Base-by-base conservation (phyloP, 1,140 invertebrate genomes). In the Andrena cerasifolii region DNA sequence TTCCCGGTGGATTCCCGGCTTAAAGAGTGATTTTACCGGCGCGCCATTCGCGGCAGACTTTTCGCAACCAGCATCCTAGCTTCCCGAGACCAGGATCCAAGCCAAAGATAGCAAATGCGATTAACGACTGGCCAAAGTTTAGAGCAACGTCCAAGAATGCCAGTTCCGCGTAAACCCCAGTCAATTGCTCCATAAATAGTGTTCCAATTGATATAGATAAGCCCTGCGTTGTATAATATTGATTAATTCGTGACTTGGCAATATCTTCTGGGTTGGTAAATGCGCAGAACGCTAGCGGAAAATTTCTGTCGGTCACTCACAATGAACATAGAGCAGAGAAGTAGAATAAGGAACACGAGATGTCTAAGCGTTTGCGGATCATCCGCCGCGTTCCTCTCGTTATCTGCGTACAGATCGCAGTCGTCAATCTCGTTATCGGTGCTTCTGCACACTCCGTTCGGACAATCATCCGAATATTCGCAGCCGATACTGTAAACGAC, bases 141-240 rank as follows among this genome's bases (percentile, higher is more conserved):
- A 98, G 93, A 45, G 97, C 96, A 21, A 96, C 95, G 91, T 99
- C 97, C 33, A 99, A 91, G 91, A 98, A 99, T 82, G 97, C 95
- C 26, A 99, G 92, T 92, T 99, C 98, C 0, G 98, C 94, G 90
- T 98, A 98, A 78, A 99, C 96, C 0, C 98, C 98, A 58, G 96
- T 96, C 87, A 97, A 95, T 86, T 97, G 94, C 88, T 98, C 97
- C 93, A 96, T 95, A 75, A 99, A 94, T 72, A 99, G 90, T 16
- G 96, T 96, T 95, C 98, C 98, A 18, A 97, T 94, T 40, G 96
- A 97, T 67, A 98, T 94, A 0, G 97, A 96, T 73, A 99, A 92
- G 33, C 96, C 97, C 96, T 97, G 89, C 49, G 26, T 78, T 47
- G 16, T 58, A 16, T n/a, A 18, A n/a, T 4, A 40, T 73, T 78